Evolutionary conservation across 2,888 invertebrate genomes (phyloP), one percentile per base, ranked within the genome.

Genomic region (Thelaira solivaga): DNA sequence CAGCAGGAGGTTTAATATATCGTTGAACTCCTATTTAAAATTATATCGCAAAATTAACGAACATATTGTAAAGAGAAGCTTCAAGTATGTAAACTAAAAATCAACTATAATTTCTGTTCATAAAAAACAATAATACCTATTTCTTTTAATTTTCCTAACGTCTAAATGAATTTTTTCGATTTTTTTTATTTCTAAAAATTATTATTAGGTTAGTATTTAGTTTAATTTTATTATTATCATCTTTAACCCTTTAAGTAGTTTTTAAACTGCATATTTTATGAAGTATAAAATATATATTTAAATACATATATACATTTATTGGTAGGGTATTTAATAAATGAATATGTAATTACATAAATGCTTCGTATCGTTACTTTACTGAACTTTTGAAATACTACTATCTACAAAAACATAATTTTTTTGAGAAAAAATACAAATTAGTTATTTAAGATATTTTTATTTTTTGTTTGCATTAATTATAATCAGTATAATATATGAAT

Each of bases 401-500:
- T 51, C 26, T 13, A 64, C 39, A 73, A 31, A 29, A 62, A 73
- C 62, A 77, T 68, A 51, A 29, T 69, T 26, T 64, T 77, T 57
- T 72, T 41, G 26, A 31, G 51, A 20, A 49, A 68, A 73, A 65
- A 69, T 78, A 78, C 78, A 78, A 78, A 78, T 78, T 78, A 78
- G 78, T 69, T 53, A 53, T 68, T 36, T 74, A 74, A 74, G 74
- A 45, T 74, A 24, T 57, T 68, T 47, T 61, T 43, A 47, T 51
- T 74, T 64, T 61, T 62, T 45, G 24, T 59, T 67, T 61, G 59
- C 74, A 67, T 74, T 68, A 68, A 53, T n/a, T 68, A 4, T 68
- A 68, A 61, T 36, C 13, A 26, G 34, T 51, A 45, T n/a, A 61
- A 53, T 61, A 51, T 59, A 45, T 67, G 59, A 51, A 39, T n/a